Conservation (phyloP, 2,797 vertebrate species). For the Yasuhikotakia modesta region DNA sequence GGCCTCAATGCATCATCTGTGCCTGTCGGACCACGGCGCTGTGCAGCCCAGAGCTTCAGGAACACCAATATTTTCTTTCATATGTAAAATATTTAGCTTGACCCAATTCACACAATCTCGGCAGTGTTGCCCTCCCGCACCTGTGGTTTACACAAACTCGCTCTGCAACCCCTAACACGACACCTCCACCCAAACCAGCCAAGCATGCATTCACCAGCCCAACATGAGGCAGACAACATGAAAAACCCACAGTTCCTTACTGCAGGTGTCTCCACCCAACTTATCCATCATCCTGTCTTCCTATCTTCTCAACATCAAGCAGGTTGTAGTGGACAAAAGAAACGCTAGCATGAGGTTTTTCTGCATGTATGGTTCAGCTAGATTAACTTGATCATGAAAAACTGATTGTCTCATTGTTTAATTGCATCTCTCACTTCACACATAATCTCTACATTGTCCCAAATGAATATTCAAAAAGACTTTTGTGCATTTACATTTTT, state of each 20-base stretch:
- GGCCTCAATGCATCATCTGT: constrained; percentile 72
- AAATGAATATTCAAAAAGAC: not conserved
- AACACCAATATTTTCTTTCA: constrained; percentile 76
- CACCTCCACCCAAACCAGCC: not conserved
- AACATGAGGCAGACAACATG: not conserved
- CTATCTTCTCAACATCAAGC: not conserved
- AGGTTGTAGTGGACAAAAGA: constrained; percentile 15
- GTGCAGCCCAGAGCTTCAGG: constrained; percentile 56
- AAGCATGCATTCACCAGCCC: constrained; percentile 5
- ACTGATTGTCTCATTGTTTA: not conserved
- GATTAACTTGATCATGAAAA: not conserved
- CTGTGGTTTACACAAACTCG: not conserved
- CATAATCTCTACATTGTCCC: not conserved
- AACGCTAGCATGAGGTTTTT: not conserved
- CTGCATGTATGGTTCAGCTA: too few species aligned
- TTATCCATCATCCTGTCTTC: constrained; percentile 4
- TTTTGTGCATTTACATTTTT: not conserved
- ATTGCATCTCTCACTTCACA: not conserved
- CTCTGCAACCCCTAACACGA: not conserved
- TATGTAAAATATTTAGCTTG: constrained; percentile 67
- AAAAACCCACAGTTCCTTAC: constrained; percentile 10
- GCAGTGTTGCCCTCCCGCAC: constrained; percentile 61
- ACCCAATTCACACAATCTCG: constrained; percentile 61
- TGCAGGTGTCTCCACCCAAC: constrained; percentile 17
- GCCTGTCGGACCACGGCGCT: constrained; percentile 64